Base-by-base conservation (phyloP, 2,113 vertebrate species). In the Nothocercus julius region DNA sequence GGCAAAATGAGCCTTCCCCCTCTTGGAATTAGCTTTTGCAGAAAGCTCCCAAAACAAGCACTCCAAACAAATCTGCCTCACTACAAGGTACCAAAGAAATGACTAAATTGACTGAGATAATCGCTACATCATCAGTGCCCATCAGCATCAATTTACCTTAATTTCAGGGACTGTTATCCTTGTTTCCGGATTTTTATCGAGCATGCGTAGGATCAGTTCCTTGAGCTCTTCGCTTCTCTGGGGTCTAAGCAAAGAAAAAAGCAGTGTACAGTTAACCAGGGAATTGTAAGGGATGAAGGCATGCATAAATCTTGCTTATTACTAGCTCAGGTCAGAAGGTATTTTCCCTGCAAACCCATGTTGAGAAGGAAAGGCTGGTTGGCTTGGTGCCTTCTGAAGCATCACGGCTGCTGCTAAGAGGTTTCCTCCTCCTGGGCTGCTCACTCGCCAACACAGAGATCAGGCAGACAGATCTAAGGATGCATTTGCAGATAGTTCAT, bases 101-200 rank as follows among this genome's bases (percentile, higher is more conserved):
- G 76, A 56, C 1, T 28, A 87, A 85, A 80, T 42, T 66, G 92
- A 40, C 44, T 32, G 47, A 67, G 79, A 85, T n/a, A 32, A 62
- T 76, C 21, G 4, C 79, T 47, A 3, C 12, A 45, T 25, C 2
- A 75, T 4, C 45, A 28, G 59, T 7, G 30, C 22, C 36, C 51
- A 24, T 11, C 49, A 22, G 21, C 10, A 5, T 24, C 21, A 76
- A 56, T 90, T 87, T 63, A 99, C 99, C 98, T 99, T 99, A 96
- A 99, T 98, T 92, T 99, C 98, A 30, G 99, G 98, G 89, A 99
- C 97, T 34, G 98, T 98, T 95, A 99, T 99, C 96, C 99, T 98
- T 1, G 90, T 98, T 97, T 99, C 99, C 4, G 99, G 99, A 77
- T 99, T 98, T 97, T 99, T 99, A 95, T 99, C 98, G 5, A 99